Evolutionary conservation across 2,113 vertebrate genomes (phyloP).

Genomic region (Noctilio leporinus): DNA sequence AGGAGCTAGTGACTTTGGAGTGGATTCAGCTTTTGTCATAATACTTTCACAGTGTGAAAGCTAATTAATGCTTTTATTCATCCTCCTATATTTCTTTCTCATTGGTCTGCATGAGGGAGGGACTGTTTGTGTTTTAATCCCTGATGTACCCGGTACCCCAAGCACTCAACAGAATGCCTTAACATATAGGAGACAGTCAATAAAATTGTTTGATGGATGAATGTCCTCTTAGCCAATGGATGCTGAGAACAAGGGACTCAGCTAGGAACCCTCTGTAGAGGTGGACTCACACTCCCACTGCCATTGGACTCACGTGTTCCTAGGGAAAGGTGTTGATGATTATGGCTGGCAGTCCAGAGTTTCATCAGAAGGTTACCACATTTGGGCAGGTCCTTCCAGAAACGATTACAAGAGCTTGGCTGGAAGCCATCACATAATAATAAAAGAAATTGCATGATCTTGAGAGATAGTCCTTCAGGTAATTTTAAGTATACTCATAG

Average conservation of each 20-base stretch:
- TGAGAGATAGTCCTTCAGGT: background rate
- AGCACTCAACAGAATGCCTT: background rate
- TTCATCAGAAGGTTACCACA: background rate
- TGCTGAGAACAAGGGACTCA: background rate
- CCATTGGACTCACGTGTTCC: background rate
- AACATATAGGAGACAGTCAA: background rate
- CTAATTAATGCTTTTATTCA: background rate
- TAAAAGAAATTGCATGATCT: background rate
- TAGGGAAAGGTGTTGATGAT: background rate
- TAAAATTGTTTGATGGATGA: background rate
- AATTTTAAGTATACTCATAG: background rate
- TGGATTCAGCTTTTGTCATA: background rate
- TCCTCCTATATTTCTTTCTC: background rate
- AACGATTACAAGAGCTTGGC: background rate
- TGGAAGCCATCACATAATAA: background rate
- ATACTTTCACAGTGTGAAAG: background rate
- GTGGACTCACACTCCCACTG: too few species aligned
- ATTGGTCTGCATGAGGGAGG: background rate
- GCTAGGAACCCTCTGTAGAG: too few species aligned
- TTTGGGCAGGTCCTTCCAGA: background rate
- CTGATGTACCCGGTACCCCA: background rate
- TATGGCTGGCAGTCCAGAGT: background rate
- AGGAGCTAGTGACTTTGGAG: background rate
- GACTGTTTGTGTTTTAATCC: background rate
- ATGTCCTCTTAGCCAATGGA: background rate